Evolutionary conservation across 2,888 invertebrate genomes (phyloP).

Genomic region (Agrotis ipsilon): DNA sequence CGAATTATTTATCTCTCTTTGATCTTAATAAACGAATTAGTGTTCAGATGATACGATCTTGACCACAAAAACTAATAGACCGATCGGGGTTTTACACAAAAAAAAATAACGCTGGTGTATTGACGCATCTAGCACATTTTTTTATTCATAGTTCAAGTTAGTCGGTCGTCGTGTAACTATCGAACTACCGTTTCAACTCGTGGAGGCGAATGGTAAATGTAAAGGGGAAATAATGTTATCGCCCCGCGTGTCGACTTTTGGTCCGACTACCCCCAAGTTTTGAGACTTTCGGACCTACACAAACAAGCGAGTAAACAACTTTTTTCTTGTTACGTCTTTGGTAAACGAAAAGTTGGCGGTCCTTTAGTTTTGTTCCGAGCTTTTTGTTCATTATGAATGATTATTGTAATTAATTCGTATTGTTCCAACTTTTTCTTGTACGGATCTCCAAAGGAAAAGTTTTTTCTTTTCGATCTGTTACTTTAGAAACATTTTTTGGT

Average conservation of each 20-base stretch:
- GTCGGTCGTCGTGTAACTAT: slow-evolving; percentile 72
- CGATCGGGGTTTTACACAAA: slow-evolving; percentile 13
- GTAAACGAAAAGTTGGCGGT: slow-evolving; percentile 64
- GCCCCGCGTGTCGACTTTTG: slow-evolving; percentile 66
- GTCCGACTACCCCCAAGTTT: slow-evolving; percentile 60
- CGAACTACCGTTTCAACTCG: slow-evolving; percentile 71
- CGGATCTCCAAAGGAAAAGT: slow-evolving; percentile 31
- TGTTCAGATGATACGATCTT: slow-evolving; percentile 29
- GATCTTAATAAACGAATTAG: slow-evolving; percentile 24
- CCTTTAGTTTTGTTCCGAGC: slow-evolving; percentile 59
- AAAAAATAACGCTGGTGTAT: slow-evolving; percentile 22
- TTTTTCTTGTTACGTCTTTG: slow-evolving; percentile 63
- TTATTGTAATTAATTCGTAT: slow-evolving; percentile 59
- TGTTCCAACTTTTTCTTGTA: slow-evolving; percentile 47
- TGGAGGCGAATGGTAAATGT: slow-evolving; percentile 71
- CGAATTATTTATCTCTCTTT: neutral
- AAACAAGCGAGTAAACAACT: slow-evolving; percentile 70
- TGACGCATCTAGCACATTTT: slow-evolving; percentile 64
- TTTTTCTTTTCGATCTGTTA: slow-evolving; percentile 24
- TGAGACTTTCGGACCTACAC: slow-evolving; percentile 66
- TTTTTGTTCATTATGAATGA: slow-evolving; percentile 59
- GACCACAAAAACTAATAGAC: slow-evolving; percentile 31
- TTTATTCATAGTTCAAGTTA: slow-evolving; percentile 60
- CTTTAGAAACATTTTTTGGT: slow-evolving; percentile 27
- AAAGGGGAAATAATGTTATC: slow-evolving; percentile 78